Base-by-base conservation (phyloP, 2,113 vertebrate species). In the Leucosticte australis region DNA sequence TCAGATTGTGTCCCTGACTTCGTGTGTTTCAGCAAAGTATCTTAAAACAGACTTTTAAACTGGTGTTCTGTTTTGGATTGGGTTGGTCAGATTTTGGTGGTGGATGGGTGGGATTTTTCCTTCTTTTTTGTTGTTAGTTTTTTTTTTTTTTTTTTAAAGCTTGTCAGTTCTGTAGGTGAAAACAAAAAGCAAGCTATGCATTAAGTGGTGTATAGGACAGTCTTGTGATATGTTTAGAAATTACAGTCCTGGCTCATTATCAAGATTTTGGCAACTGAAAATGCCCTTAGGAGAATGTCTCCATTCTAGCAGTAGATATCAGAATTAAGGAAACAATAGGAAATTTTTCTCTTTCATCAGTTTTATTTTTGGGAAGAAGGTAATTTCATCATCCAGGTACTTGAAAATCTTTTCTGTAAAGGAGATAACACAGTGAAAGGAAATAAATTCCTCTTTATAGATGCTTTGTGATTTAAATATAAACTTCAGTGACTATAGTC, bases 31-130 rank as follows among this genome's bases (percentile, higher is more conserved):
- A 67, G 19, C 22, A 30, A 33, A 63, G 37, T 60, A 3, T 71
- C 35, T 73, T 73, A 77, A 77, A 82, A 33, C 7, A 63, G 42
- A 28, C 24, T n/a, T 89, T 26, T 59, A 70, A 68, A 37, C 15
- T 71, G 13, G 6, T 50, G 8, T 27, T 86, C 27, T 62, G 13
- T 28, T 76, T 70, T 80, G 31, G 19, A 35, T 37, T 80, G 39
- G 3, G 3, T 50, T 68, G 18, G 3, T 56, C 26, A 57, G 56
- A 28, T 74, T 78, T 69, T 47, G 16, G 13, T 50, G 42, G 13
- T 10, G 4, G 12, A 56, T 70, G 46, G 15, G 31, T 39, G 15
- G 8, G 4, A 0, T 22, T n/a, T 62, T 27, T 35, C 3, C 7
- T 37, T 28, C 5, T 17, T 24, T 42, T 47, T 70, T 55, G 5